These are phyloP conservation scores for Climacteris rufus DNA, from an alignment of 2,113 vertebrate species.

Conservation along the genomic window DNA sequence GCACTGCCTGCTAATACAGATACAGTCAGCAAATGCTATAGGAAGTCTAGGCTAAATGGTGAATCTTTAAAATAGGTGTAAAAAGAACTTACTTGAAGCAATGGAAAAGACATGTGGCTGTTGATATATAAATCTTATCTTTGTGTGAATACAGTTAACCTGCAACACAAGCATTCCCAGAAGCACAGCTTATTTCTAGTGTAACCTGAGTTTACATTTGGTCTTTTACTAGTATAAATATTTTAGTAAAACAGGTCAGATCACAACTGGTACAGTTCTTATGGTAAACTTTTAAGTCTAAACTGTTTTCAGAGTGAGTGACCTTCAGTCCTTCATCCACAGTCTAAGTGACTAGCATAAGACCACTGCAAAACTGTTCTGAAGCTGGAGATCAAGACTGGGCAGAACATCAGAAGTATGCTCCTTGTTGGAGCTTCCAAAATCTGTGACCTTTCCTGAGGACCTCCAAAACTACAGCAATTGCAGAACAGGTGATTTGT, in stretches of 20 bases:
- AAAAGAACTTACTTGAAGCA: neutral
- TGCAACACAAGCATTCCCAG: neutral
- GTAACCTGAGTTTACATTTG: conserved; percentile 38
- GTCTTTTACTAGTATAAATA: conserved; percentile 39
- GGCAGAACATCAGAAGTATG: neutral
- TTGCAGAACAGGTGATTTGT: neutral
- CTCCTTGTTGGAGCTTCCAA: too few relatives aligned
- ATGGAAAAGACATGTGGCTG: neutral
- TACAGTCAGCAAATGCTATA: neutral
- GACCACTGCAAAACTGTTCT: neutral
- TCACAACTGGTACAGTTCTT: neutral
- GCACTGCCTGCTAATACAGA: neutral
- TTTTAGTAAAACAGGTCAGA: conserved; percentile 11
- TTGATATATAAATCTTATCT: neutral
- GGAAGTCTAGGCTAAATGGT: neutral
- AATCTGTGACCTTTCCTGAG: neutral
- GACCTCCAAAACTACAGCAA: neutral
- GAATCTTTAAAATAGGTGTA: neutral
- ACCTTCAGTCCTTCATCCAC: neutral
- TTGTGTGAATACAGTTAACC: neutral
- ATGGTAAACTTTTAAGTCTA: neutral
- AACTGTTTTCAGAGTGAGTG: neutral
- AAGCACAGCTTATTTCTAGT: conserved; percentile 12
- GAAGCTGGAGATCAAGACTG: neutral
- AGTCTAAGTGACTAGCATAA: neutral